A percentile compares a stretch with the other conserved stretches of the same genome.
Conservation (phyloP, 2,888 invertebrate species). For the Caenorhabditis sp. region DNA sequence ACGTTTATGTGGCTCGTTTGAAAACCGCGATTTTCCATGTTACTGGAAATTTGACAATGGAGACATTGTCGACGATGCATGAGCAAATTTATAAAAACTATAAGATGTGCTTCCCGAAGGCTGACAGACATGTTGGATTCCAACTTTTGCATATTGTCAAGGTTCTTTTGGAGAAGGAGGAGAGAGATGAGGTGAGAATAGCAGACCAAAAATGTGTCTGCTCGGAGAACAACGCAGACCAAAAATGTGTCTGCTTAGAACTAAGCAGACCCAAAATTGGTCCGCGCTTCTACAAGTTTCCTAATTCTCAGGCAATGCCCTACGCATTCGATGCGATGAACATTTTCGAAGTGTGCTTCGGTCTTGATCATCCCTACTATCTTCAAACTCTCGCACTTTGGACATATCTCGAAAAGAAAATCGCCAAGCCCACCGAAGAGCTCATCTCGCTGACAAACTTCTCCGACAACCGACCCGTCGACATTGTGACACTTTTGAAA, state of each 20-base stretch:
- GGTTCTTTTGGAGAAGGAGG: constrained; percentile 56
- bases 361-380: constrained; percentile 69
- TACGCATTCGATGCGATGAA: constrained; percentile 70
- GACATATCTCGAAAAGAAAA: constrained; percentile 67
- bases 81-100: constrained; percentile 66
- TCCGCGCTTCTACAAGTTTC: not conserved
- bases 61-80: constrained; percentile 56
- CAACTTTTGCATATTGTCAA: constrained; percentile 67
- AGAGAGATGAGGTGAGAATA: constrained; percentile 52
- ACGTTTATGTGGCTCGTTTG: constrained; percentile 63
- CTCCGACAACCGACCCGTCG: constrained; percentile 52
- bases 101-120: constrained; percentile 66
- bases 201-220: too few species aligned
- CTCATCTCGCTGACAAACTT: constrained; percentile 61
- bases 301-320: constrained; percentile 53
- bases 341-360: constrained; percentile 70
- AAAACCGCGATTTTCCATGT: constrained; percentile 63
- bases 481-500: constrained; percentile 49
- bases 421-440: constrained; percentile 61
- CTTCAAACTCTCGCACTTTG: constrained; percentile 68
- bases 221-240: not conserved
- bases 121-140: constrained; percentile 67
- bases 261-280: too few species aligned
- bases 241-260: too few species aligned
- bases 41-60: constrained; percentile 54